Percentiles rank a stretch among this genome's conserved stretches.
These are phyloP conservation scores for Neuroterus valhalla DNA, from an alignment of 1,140 invertebrate species.

Conservation along the genomic window DNA sequence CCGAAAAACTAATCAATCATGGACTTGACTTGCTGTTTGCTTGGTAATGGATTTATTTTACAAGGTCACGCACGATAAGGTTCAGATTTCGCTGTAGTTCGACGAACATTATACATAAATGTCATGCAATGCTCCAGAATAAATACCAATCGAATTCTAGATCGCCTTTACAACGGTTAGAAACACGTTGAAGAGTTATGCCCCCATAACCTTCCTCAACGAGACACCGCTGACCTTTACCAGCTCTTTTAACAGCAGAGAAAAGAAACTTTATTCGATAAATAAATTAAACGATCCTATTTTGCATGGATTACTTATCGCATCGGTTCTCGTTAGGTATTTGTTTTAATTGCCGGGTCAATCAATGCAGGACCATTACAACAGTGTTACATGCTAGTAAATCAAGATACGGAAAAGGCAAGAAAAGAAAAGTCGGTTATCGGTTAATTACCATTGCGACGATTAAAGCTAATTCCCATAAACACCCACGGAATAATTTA, in stretches of 20 bases:
- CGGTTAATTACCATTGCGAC: constrained; percentile 42
- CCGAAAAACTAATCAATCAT: constrained; percentile 4
- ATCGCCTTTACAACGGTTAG: background rate
- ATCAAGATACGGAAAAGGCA: constrained; percentile 42
- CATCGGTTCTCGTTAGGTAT: constrained; percentile 36
- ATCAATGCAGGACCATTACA: constrained; percentile 18
- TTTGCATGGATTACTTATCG: constrained; percentile 8
- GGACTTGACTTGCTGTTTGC: background rate
- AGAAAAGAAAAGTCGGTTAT: constrained; percentile 9
- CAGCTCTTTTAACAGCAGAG: background rate
- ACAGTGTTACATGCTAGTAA: constrained; percentile 40
- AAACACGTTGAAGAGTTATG: constrained; percentile 1
- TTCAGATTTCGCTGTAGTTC: background rate
- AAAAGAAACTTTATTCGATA: constrained; percentile 15
- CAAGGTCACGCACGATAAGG: constrained; percentile 17
- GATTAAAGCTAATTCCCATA: constrained; percentile 50
- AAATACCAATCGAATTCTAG: constrained; percentile 32
- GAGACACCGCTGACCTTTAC: constrained; percentile 43
- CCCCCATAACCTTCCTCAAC: constrained; percentile 41
- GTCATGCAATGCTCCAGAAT: background rate
- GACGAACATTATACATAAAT: constrained; percentile 30
- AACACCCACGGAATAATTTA: constrained; percentile 48
- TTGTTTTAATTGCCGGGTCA: constrained; percentile 42
- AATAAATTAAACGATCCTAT: constrained; percentile 48
- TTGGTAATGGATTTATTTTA: background rate